Evolutionary conservation across 2,797 vertebrate genomes (phyloP).

Genomic region (Rhynchotus rufescens): DNA sequence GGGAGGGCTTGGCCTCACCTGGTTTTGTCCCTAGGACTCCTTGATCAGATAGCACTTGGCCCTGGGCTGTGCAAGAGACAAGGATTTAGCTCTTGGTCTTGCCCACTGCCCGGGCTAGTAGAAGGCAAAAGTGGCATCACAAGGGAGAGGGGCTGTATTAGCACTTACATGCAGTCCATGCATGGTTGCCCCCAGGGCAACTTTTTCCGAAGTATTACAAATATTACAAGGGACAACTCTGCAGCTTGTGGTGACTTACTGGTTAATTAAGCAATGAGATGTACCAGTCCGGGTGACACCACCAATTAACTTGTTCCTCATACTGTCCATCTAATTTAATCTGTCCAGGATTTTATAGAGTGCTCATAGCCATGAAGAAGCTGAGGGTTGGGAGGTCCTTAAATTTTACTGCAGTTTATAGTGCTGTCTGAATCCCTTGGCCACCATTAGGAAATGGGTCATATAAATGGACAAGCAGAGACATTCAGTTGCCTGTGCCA

Average conservation of each 20-base stretch:
- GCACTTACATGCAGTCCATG: not conserved
- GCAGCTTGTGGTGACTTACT: not conserved
- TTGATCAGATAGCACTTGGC: accelerated
- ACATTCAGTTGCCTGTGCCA: not conserved
- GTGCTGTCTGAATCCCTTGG: not conserved
- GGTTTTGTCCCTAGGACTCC: not conserved
- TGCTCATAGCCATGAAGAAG: not conserved
- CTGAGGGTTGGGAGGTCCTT: not conserved
- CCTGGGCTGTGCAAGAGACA: not conserved
- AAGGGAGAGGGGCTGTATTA: not conserved
- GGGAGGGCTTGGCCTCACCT: not conserved
- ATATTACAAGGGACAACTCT: not conserved
- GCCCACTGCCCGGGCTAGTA: not conserved
- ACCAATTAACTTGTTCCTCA: conserved; percentile 12
- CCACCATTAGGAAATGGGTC: conserved; percentile 3
- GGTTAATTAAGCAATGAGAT: conserved; percentile 36
- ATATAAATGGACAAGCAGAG: not conserved
- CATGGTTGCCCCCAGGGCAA: not conserved
- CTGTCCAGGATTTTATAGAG: conserved; percentile 11
- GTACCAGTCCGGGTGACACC: not conserved
- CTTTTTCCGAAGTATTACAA: not conserved
- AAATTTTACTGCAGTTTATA: not conserved
- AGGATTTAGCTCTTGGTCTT: not conserved
- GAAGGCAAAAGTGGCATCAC: not conserved
- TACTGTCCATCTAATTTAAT: conserved; percentile 19